Evolutionary conservation across 2,113 vertebrate genomes (phyloP), one percentile per base, ranked within the genome.

Genomic region (Myrmecophaga tridactyla): DNA sequence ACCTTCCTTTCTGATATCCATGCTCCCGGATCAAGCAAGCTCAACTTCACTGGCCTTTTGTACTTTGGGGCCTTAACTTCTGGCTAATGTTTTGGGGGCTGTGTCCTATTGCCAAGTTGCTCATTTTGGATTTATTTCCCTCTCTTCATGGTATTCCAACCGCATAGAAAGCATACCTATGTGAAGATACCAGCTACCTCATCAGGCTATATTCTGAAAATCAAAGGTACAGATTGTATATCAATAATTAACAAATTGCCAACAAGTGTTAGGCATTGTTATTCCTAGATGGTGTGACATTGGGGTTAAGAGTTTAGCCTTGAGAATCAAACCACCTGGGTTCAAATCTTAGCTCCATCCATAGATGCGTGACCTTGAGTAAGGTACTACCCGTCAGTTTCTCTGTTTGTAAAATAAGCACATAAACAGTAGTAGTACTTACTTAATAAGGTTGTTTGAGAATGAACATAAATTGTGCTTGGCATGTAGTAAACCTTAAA

Each of bases 261-360:
- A 39, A 43, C n/a, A 17, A 29, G 43, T 78, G 7, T 36, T 39
- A 94, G 29, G 8, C 56, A 25, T 63, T 34, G 56, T 36, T 58
- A 27, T 81, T 96, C 31, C 39, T 53, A 21, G 4, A 43, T 13
- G 15, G 6, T 60, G 9, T 70, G 80, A 34, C 62, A 60, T 85
- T 43, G 25, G 53, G 39, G 41, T 60, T 72, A 69, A 46, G 31
- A 31, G 17, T 84, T 90, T 65, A 72, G 18, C 23, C 81, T 85
- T 81, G 48, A n/a, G 62, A 86, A 63, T 93, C 43, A 46, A 34
- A 51, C 31, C 18, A 53, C 27, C 12, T 69, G 43, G 21, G 51
- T 90, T 78, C 58, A 80, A 51, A 96, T 72, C 43, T 96, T 85
- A 65, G 25, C 58, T 92, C 17, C 80, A 3, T 53, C 31, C 88